A percentile compares a stretch with the other conserved stretches of the same genome.
These are phyloP conservation scores for Danaus plexippus DNA, from an alignment of 1,140 invertebrate genomes.

Conservation along the genomic window DNA sequence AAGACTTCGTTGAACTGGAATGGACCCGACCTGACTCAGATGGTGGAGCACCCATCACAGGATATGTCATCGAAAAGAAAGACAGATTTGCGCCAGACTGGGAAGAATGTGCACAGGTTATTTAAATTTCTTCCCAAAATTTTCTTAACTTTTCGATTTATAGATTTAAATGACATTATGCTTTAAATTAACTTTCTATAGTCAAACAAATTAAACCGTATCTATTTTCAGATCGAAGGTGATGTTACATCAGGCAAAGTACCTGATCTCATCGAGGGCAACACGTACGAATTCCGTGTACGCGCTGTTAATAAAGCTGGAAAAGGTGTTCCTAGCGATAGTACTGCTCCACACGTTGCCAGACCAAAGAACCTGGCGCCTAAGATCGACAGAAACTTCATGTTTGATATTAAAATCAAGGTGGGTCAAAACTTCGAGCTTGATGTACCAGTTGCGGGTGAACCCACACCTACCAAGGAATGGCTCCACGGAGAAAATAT, in stretches of 20 bases:
- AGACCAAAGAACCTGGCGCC: slow-evolving; percentile 93
- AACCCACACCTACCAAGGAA: slow-evolving; percentile 93
- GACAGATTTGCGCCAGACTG: slow-evolving; percentile 90
- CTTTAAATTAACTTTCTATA: background rate
- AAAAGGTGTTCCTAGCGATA: slow-evolving; percentile 89
- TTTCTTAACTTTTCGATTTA: slow-evolving; percentile 5
- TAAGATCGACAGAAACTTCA: slow-evolving; percentile 93
- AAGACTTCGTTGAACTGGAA: slow-evolving; percentile 94
- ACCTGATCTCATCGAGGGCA: slow-evolving; percentile 90
- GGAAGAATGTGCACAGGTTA: slow-evolving; percentile 86
- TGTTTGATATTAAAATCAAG: slow-evolving; percentile 92
- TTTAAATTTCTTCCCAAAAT: background rate
- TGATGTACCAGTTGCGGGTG: slow-evolving; percentile 93
- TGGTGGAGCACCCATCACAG: slow-evolving; percentile 91
- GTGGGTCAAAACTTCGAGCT: slow-evolving; percentile 95
- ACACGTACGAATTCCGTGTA: slow-evolving; percentile 94
- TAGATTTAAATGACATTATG: background rate
- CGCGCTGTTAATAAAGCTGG: slow-evolving; percentile 96
- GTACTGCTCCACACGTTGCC: slow-evolving; percentile 90
- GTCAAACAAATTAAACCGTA: slow-evolving; percentile 7
- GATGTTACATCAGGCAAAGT: slow-evolving; percentile 88
- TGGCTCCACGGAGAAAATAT: slow-evolving; percentile 90
- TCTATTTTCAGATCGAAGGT: slow-evolving; percentile 75
- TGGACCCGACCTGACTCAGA: slow-evolving; percentile 91
- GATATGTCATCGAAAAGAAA: slow-evolving; percentile 96